These are phyloP conservation scores for Caradrina clavipalpis DNA, from an alignment of 2,888 invertebrate genomes.

Conservation along the genomic window DNA sequence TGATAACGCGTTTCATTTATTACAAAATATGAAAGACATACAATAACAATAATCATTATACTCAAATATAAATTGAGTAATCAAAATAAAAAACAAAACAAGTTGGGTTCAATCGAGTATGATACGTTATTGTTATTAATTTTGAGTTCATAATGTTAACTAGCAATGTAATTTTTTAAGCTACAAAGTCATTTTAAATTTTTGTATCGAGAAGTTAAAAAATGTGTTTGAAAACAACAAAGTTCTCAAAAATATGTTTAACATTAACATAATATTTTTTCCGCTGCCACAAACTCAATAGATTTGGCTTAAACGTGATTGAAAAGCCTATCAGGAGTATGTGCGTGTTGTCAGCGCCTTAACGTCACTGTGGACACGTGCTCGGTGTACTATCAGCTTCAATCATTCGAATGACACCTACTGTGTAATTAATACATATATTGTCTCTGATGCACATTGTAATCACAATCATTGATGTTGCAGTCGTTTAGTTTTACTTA, in stretches of 20 bases:
- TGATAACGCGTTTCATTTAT: neutral
- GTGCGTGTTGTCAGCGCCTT: neutral
- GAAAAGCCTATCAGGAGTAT: neutral
- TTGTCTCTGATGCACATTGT: conserved; percentile 28
- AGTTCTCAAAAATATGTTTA: neutral
- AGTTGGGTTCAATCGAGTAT: no score
- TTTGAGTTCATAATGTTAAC: no score
- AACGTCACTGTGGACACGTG: neutral
- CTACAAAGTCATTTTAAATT: no score
- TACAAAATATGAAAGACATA: neutral
- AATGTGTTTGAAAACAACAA: neutral
- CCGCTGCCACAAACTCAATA: neutral
- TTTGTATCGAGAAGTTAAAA: neutral
- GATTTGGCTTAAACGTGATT: neutral
- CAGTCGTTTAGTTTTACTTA: neutral
- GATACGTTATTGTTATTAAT: no score
- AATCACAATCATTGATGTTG: conserved; percentile 28
- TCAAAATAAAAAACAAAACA: no score
- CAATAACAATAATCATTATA: no score
- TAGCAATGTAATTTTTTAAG: no score
- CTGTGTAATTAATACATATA: neutral
- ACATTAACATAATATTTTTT: neutral
- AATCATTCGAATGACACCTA: conserved; percentile 24
- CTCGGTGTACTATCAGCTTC: conserved; percentile 4
- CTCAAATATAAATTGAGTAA: no score